Evolutionary conservation across 2,888 invertebrate species (phyloP), one percentile per base, ranked within the genome.

Genomic region (Schrankia costaestrigalis): DNA sequence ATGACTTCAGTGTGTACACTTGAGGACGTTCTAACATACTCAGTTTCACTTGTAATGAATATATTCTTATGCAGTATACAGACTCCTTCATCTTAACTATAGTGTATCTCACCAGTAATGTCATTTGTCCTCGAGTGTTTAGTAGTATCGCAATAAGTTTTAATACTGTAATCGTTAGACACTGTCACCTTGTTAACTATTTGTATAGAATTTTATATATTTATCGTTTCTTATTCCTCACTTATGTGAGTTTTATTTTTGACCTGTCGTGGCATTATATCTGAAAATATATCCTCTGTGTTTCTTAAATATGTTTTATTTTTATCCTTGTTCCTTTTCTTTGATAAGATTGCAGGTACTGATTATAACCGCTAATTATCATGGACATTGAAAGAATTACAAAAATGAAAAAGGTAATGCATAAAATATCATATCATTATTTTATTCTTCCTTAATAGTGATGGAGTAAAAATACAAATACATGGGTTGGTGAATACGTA

Each of bases 251-350:
- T 71, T 78, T 84, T 83, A 72, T 81, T 86, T 86, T 81, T 72
- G 76, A 82, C 83, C 85, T 85, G 73, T 84, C 84, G 74, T 84
- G 78, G 79, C 82, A 83, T 84, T 83, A 79, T 80, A 80, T 81
- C 82, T 84, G 79, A 75, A 82, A 85, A 79, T 86, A 86, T 84
- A 86, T 80, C 82, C 76, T 86, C 84, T 83, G 85, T 86, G 85
- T 86, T 87, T 86, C 85, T 74, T 77, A 78, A 39, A 22, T 41
- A 43, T 52, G 54, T 65, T 79, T 80, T 78, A 71, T 72, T 78
- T 41, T 12, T 26, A 10, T 26, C 8, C 12, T 8, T n/a, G 2
- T 5, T 8, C 13, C 12, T n/a, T 21, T 21, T n/a, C n/a, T n/a
- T n/a, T n/a, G n/a, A n/a, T n/a, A n/a, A n/a, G n/a, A n/a, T n/a